A percentile compares a stretch with the other conserved stretches of the same genome.
Conservation (phyloP, 2,888 invertebrate genomes). For the Drosophila monieri region DNA sequence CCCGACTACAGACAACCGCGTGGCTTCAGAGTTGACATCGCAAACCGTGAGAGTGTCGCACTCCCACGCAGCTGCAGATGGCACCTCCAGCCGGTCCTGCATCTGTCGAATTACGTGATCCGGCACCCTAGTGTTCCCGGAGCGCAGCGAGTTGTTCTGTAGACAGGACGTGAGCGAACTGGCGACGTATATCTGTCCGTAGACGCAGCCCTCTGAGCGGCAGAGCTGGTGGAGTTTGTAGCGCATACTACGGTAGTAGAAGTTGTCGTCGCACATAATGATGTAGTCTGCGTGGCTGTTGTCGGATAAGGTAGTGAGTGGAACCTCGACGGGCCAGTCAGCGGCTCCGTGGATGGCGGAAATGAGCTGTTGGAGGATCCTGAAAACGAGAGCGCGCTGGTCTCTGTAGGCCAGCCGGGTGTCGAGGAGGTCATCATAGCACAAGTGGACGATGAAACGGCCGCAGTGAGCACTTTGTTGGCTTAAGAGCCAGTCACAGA, state of each 20-base stretch:
- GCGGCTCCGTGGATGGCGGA: conserved; percentile 7
- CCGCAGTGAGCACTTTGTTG: conserved; percentile 10
- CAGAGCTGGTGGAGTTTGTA: conserved; percentile 78
- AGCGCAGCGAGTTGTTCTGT: conserved; percentile 64
- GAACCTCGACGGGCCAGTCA: conserved; percentile 12
- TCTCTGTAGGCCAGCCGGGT: conserved; percentile 43
- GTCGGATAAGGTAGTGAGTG: neutral
- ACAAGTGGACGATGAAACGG: conserved; percentile 73
- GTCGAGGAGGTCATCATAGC: conserved; percentile 75
- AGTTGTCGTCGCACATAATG: conserved; percentile 82
- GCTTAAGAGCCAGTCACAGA: conserved; percentile 64
- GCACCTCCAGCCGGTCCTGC: conserved; percentile 71
- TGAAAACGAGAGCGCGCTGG: conserved; percentile 61
- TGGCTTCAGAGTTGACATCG: neutral
- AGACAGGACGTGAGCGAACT: conserved; percentile 48
- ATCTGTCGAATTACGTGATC: conserved; percentile 66
- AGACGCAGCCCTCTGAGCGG: conserved; percentile 53
- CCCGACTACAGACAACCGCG: neutral
- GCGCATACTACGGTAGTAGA: conserved; percentile 82
- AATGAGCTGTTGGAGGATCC: conserved; percentile 53
- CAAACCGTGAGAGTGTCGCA: conserved; percentile 49
- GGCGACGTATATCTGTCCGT: conserved; percentile 75
- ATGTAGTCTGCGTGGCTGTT: conserved; percentile 45
- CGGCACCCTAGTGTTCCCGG: conserved; percentile 49
- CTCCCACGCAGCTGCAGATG: conserved; percentile 61